These are phyloP conservation scores for Uloborus plumipes DNA, from an alignment of 2,888 invertebrate species.

Conservation along the genomic window DNA sequence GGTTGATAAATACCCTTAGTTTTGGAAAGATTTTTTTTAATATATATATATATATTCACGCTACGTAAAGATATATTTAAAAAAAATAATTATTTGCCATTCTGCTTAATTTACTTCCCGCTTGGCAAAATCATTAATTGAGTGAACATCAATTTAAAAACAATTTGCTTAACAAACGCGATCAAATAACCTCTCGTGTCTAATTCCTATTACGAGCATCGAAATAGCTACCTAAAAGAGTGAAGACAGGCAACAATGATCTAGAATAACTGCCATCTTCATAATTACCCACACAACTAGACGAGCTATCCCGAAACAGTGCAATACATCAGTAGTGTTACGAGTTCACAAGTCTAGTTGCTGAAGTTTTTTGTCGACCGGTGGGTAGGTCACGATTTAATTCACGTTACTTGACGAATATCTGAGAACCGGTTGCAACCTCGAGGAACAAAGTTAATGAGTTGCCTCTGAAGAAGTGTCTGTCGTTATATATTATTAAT, in stretches of 20 bases:
- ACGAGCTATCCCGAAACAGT: constrained; percentile 4
- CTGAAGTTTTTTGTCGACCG: constrained; percentile 13
- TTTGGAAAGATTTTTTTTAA: too few relatives aligned
- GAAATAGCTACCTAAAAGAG: background rate
- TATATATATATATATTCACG: too few relatives aligned
- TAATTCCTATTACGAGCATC: too few relatives aligned
- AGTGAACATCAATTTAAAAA: too few relatives aligned
- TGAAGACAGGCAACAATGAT: background rate
- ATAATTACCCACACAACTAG: constrained; percentile 38
- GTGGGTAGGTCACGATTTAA: constrained; percentile 51
- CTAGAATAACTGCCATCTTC: background rate
- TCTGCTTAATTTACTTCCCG: too few relatives aligned
- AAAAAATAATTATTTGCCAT: too few relatives aligned
- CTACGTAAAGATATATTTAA: too few relatives aligned
- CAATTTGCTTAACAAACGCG: too few relatives aligned
- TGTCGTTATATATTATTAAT: background rate
- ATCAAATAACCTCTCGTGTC: too few relatives aligned
- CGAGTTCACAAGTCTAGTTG: constrained; percentile 30
- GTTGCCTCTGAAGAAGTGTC: background rate
- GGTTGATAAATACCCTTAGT: too few relatives aligned
- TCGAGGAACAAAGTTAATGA: constrained; percentile 30
- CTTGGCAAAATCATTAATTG: too few relatives aligned
- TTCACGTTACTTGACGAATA: constrained; percentile 31
- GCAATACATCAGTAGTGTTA: constrained; percentile 23
- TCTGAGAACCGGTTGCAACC: constrained; percentile 33